These are phyloP conservation scores for Polydrusus tereticollis DNA, from an alignment of 2,888 invertebrate species.

Conservation along the genomic window DNA sequence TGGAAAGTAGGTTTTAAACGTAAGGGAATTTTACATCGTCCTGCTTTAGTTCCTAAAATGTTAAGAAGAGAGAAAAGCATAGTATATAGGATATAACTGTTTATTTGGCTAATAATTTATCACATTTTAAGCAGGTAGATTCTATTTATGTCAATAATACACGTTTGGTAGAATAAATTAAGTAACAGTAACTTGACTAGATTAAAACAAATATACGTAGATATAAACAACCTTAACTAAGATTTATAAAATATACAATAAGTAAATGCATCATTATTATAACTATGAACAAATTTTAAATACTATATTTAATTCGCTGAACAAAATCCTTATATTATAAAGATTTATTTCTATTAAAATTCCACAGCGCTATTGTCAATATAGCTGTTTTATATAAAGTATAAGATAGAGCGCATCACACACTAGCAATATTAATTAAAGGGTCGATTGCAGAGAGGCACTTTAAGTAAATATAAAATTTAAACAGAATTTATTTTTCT, in stretches of 20 bases:
- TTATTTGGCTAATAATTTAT: slow-evolving; percentile 56
- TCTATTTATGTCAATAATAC: slow-evolving; percentile 36
- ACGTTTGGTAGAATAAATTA: slow-evolving; percentile 35
- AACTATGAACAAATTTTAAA: slow-evolving; percentile 10
- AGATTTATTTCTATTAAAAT: not conserved
- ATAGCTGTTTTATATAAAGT: not conserved
- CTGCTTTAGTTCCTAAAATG: too few species aligned
- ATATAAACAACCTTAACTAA: slow-evolving; percentile 32
- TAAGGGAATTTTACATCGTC: too few species aligned
- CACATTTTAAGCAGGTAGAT: slow-evolving; percentile 65
- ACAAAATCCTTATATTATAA: slow-evolving; percentile 1
- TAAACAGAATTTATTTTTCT: not conserved
- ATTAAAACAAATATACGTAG: slow-evolving; percentile 46
- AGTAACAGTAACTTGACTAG: slow-evolving; percentile 60
- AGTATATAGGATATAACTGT: slow-evolving; percentile 23
- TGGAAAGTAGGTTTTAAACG: too few species aligned
- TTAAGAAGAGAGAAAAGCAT: not conserved
- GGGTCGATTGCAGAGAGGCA: slow-evolving; percentile 3
- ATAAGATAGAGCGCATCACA: not conserved
- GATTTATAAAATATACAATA: slow-evolving; percentile 14
- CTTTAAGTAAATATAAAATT: slow-evolving; percentile 1
- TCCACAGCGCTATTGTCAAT: slow-evolving; percentile 11
- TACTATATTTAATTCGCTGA: slow-evolving; percentile 1
- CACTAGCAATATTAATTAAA: not conserved
- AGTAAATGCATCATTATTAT: slow-evolving; percentile 8